Evolutionary conservation across 2,888 invertebrate species (phyloP).

Genomic region (Eustalomyia histrio): DNA sequence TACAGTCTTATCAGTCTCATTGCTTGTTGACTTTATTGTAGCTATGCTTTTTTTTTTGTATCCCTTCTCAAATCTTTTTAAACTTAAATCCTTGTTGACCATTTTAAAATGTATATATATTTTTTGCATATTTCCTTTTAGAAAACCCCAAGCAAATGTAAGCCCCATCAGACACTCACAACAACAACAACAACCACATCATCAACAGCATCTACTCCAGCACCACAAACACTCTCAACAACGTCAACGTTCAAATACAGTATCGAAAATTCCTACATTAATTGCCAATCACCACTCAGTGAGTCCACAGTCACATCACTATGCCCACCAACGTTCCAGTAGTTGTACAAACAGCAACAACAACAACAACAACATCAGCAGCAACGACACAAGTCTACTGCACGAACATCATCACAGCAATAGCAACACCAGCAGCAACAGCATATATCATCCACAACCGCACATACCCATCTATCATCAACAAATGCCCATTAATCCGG

Average conservation of each 20-base stretch:
- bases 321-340: slow-evolving; percentile 66
- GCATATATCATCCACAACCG: slow-evolving; percentile 72
- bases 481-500: slow-evolving; percentile 83
- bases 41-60: too few relatives aligned
- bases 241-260: slow-evolving; percentile 79
- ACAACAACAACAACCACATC: slow-evolving; percentile 60
- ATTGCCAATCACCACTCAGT: slow-evolving; percentile 76
- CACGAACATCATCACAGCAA: slow-evolving; percentile 71
- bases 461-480: slow-evolving; percentile 83
- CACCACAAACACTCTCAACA: slow-evolving; percentile 70
- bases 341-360: slow-evolving; percentile 67
- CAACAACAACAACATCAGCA: slow-evolving; percentile 67
- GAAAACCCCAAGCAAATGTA: slow-evolving; percentile 82
- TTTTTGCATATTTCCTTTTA: slow-evolving; percentile 73
- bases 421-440: slow-evolving; percentile 70
- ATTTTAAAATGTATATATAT: slow-evolving; percentile 2
- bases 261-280: slow-evolving; percentile 79
- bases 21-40: too few relatives aligned
- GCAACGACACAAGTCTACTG: slow-evolving; percentile 77
- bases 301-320: slow-evolving; percentile 65
- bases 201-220: slow-evolving; percentile 66
- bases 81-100: background rate
- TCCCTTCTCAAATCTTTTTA: background rate
- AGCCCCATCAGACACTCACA: slow-evolving; percentile 77
- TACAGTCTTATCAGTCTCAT: too few relatives aligned